These are phyloP conservation scores for Paedocypris sp. DNA, from an alignment of 2,113 vertebrate genomes.

Conservation along the genomic window DNA sequence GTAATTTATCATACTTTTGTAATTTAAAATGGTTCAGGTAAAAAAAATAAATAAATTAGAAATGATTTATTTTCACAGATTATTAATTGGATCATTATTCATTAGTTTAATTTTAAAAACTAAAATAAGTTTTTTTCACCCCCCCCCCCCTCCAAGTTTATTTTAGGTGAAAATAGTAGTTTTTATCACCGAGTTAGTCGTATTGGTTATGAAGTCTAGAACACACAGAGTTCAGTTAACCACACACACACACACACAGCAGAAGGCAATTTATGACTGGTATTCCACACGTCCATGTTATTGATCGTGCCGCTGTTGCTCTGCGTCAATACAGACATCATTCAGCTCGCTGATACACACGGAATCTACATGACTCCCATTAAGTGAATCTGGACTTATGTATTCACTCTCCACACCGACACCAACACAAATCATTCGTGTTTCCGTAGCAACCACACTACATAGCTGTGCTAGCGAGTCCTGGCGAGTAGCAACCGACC, in stretches of 20 bases:
- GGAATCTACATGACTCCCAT: slow-evolving; percentile 17
- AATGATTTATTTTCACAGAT: too few relatives aligned
- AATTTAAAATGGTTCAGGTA: too few relatives aligned
- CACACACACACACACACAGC: background rate
- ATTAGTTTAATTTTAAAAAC: too few relatives aligned
- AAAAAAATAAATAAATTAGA: too few relatives aligned
- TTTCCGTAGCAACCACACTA: slow-evolving; percentile 17
- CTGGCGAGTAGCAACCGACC: background rate
- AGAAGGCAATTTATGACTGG: background rate
- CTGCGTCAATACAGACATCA: slow-evolving; percentile 25
- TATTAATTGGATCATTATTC: too few relatives aligned
- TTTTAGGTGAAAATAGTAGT: too few relatives aligned
- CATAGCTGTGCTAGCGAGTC: background rate
- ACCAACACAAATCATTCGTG: slow-evolving; percentile 11
- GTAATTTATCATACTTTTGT: too few relatives aligned
- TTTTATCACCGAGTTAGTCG: too few relatives aligned
- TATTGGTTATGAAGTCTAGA: too few relatives aligned
- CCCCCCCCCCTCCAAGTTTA: too few relatives aligned
- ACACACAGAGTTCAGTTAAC: too few relatives aligned
- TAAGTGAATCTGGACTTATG: slow-evolving; percentile 16
- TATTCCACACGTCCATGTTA: slow-evolving; percentile 19
- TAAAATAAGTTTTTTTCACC: too few relatives aligned
- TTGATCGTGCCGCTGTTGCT: slow-evolving; percentile 19
- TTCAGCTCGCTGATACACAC: slow-evolving; percentile 8
- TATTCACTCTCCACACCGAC: slow-evolving; percentile 13